Conservation (phyloP, 2,113 vertebrate genomes). For the Hippocampus barbouri region DNA sequence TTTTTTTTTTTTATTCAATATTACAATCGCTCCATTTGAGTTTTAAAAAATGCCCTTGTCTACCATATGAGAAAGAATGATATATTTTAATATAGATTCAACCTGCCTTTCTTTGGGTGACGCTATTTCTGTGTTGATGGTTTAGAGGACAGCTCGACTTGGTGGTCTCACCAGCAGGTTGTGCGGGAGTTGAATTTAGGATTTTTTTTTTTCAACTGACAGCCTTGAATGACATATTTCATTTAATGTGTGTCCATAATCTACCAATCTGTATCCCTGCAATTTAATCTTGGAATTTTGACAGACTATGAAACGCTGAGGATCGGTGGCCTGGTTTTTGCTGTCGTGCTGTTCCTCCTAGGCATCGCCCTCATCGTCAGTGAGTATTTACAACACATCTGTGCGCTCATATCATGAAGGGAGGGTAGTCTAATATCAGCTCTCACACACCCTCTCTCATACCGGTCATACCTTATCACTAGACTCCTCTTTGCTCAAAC, state of each 20-base stretch:
- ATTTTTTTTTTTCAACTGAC: neutral
- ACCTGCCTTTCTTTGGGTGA: neutral
- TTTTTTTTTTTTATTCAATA: neutral
- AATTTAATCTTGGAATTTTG: neutral
- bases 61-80: too few relatives aligned
- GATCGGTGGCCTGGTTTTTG: constrained; percentile 83
- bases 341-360: constrained; percentile 81
- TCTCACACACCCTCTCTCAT: constrained; percentile 4
- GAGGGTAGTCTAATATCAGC: neutral
- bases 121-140: neutral
- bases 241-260: neutral
- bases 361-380: constrained; percentile 84
- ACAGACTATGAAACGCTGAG: constrained; percentile 84
- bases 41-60: too few relatives aligned
- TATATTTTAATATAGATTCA: neutral
- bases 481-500: constrained; percentile 8
- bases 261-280: neutral
- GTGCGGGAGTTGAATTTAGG: neutral
- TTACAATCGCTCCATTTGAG: too few relatives aligned
- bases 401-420: neutral
- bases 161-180: constrained; percentile 4
- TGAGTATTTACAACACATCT: constrained; percentile 66
- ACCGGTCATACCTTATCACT: constrained; percentile 26
- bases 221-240: neutral
- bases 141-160: constrained; percentile 2